Conservation (phyloP, 1,140 invertebrate species). For the Maconellicoccus hirsutus region DNA sequence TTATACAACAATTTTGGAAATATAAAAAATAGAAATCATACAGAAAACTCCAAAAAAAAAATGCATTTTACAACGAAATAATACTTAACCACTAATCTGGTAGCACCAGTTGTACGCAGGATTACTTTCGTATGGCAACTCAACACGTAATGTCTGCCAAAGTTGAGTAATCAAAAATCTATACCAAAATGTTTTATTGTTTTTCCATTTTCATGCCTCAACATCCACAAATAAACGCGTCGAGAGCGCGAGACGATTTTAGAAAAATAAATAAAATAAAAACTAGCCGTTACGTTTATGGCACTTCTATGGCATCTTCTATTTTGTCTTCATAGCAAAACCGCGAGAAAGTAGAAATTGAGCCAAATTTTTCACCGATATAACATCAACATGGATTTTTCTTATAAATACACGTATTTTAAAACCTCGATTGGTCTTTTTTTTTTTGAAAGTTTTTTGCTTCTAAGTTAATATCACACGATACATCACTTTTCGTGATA, state of each 20-base stretch:
- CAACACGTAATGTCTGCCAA: not conserved
- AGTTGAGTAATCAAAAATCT: not conserved
- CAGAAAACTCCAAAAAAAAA: not conserved
- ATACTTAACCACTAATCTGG: not conserved
- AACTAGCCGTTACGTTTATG: not conserved
- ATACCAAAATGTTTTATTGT: not conserved
- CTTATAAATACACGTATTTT: too few relatives aligned
- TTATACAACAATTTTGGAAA: too few relatives aligned
- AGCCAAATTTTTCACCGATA: not conserved
- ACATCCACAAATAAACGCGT: too few relatives aligned
- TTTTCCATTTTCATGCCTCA: not conserved
- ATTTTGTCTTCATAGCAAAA: not conserved
- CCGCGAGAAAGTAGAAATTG: not conserved
- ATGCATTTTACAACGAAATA: not conserved
- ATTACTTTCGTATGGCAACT: not conserved
- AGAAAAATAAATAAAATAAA: not conserved
- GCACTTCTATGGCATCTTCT: not conserved
- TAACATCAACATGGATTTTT: too few relatives aligned
- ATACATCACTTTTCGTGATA: too few relatives aligned
- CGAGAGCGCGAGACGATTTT: too few relatives aligned
- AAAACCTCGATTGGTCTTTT: too few relatives aligned
- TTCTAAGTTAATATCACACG: too few relatives aligned
- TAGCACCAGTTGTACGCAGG: not conserved
- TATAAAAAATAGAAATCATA: not conserved
- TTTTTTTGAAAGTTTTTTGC: too few relatives aligned